Base-by-base conservation (phyloP, 2,797 vertebrate species). In the Argentina silus region DNA sequence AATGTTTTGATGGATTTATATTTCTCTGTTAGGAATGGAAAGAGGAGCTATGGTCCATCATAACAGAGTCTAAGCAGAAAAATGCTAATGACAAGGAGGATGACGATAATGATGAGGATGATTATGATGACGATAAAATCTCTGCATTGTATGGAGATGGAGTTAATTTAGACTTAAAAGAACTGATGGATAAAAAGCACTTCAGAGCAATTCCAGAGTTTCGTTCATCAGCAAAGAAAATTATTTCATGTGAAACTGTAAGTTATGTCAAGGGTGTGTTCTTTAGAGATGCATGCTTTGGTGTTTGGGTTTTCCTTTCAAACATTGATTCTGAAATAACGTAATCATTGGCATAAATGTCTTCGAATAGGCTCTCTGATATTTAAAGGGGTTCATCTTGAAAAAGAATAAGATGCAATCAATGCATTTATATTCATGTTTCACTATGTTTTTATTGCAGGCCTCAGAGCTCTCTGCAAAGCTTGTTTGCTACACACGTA, bases 141-240 rank as follows among this genome's bases (percentile, higher is more conserved):
- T 47, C 73, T 50, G 84, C 77, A 0, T 0, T 90, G 4, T 87
- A 87, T 42, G 81, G 85, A 73, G 77, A 75, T 0, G 68, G 17
- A 60, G 7, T 17, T 51, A 0, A 17, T 0, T 69, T 53, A 73
- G 42, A 69, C 0, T 0, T 0, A 21, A 67, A 85, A 3, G n/a
- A 72, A 2, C 70, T 83, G 21, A 67, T 82, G 68, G 53, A 78
- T 1, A 0, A 0, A 0, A 87, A 53, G 70, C 36, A 78, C 60
- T 82, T 80, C 43, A 80, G 0, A 76, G 68, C 76, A 56, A 81
- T 86, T 57, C 76, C 36, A 9, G 76, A 86, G 47, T 83, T 86
- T 65, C 53, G 61, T 2, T 0, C 2, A 0, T 53, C 10, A 0
- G 2, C 0, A 2, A 70, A 0, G 9, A 86, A 85, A 70, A 78